Evolutionary conservation across 2,888 invertebrate genomes (phyloP).

Genomic region (Ligdia adustata): DNA sequence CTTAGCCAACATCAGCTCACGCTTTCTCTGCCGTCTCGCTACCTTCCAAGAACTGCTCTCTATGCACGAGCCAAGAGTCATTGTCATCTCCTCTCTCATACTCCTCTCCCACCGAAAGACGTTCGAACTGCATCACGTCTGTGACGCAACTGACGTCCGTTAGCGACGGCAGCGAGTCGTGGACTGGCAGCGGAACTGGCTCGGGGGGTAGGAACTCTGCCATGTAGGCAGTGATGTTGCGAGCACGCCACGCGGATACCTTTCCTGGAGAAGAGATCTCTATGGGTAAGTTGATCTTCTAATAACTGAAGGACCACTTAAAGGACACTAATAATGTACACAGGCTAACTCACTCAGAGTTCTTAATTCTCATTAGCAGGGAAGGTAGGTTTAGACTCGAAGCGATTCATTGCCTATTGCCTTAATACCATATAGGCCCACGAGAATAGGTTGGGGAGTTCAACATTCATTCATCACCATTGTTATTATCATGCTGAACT

Average conservation of each 20-base stretch:
- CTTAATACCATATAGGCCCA: too few relatives aligned
- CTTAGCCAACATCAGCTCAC: neutral
- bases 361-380: too few relatives aligned
- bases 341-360: too few relatives aligned
- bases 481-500: too few relatives aligned
- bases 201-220: slow-evolving; percentile 88
- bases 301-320: too few relatives aligned
- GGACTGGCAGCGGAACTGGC: slow-evolving; percentile 86
- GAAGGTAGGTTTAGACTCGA: too few relatives aligned
- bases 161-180: slow-evolving; percentile 85
- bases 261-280: slow-evolving; percentile 68
- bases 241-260: slow-evolving; percentile 87
- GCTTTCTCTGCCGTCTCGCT: slow-evolving; percentile 46
- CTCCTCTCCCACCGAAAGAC: slow-evolving; percentile 56
- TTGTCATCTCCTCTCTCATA: slow-evolving; percentile 70
- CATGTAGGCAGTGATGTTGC: slow-evolving; percentile 87
- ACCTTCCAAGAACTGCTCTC: slow-evolving; percentile 73
- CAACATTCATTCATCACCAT: too few relatives aligned
- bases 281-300: too few relatives aligned
- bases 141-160: slow-evolving; percentile 62
- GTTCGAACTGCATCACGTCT: slow-evolving; percentile 73
- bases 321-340: too few relatives aligned
- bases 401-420: too few relatives aligned
- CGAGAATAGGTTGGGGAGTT: too few relatives aligned
- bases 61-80: slow-evolving; percentile 73